These are phyloP conservation scores for Labrus mixtus DNA, from an alignment of 2,113 vertebrate genomes.

Conservation along the genomic window DNA sequence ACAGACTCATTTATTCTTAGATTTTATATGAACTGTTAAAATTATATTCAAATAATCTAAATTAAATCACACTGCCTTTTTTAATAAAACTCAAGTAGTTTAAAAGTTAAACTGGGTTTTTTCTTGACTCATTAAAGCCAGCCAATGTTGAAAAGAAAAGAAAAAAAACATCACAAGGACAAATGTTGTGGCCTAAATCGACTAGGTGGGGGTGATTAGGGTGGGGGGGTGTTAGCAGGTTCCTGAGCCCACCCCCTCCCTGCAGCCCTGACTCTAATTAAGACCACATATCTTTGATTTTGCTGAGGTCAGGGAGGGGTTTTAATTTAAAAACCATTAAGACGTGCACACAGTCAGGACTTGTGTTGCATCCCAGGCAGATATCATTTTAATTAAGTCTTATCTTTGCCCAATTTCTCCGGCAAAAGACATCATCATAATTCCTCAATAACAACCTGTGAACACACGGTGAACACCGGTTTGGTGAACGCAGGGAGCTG, in stretches of 20 bases:
- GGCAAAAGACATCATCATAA: slow-evolving; percentile 74
- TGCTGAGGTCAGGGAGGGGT: slow-evolving; percentile 81
- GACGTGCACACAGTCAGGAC: slow-evolving; percentile 55
- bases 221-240: slow-evolving; percentile 27
- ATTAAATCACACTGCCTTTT: too few relatives aligned
- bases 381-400: slow-evolving; percentile 86
- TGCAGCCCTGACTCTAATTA: slow-evolving; percentile 78
- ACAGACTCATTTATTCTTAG: background rate
- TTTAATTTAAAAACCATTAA: slow-evolving; percentile 85
- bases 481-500: slow-evolving; percentile 18
- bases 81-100: background rate
- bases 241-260: slow-evolving; percentile 24
- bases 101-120: background rate
- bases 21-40: background rate
- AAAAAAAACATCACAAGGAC: background rate
- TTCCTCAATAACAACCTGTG: slow-evolving; percentile 64
- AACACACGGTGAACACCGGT: slow-evolving; percentile 47
- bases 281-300: slow-evolving; percentile 77
- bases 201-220: slow-evolving; percentile 7
- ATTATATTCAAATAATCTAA: background rate
- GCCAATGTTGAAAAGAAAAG: slow-evolving; percentile 25
- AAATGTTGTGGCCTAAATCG: slow-evolving; percentile 48
- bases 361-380: slow-evolving; percentile 68
- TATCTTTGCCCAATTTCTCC: slow-evolving; percentile 81
- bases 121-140: background rate